Evolutionary conservation across 1,140 invertebrate genomes (phyloP), one percentile per base, ranked within the genome.

Genomic region (Gryon sp.): DNA sequence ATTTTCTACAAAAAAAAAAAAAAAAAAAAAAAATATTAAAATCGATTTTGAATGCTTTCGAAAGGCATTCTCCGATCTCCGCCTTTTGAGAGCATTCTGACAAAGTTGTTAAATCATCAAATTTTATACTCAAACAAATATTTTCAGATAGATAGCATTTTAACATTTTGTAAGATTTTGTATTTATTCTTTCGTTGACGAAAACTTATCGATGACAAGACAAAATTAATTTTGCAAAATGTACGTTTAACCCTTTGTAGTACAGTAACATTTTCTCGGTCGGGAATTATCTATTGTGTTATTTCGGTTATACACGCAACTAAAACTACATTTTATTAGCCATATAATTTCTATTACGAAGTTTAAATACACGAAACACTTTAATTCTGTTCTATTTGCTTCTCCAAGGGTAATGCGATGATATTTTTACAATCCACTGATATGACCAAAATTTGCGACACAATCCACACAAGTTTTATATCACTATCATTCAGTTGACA

Each of bases 11-110:
- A 38, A 36, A 69, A 7, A 18, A 36, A 59, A 26, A 52, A 73
- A 18, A 9, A 40, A 20, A 40, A 26, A 7, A 46, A n/a, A 7
- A 36, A 55, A 57, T 22, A 57, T 50, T 59, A 34, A 9, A 59
- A 1, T 22, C 20, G 9, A 50, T 28, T 28, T 75, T 60, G 85
- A 86, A 87, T 88, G 87, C 87, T 89, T 89, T 89, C 86, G 86
- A 88, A 88, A 88, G 87, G 87, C 86, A 85, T 80, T 78, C 66
- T 16, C 80, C 38, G 78, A 78, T 81, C 76, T 81, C 72, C 82
- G 65, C 81, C 84, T 88, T 88, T 87, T 88, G 87, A 88, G 86
- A 89, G 85, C 85, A 89, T 88, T 81, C 78, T 59, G 53, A 69
- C 66, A 70, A 57, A 55, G 11, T 12, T n/a, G n/a, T n/a, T n/a